phyloP scores from a whole-genome alignment of 2,113 vertebrate genomes.

The Lanius ludovicianus region DNA sequence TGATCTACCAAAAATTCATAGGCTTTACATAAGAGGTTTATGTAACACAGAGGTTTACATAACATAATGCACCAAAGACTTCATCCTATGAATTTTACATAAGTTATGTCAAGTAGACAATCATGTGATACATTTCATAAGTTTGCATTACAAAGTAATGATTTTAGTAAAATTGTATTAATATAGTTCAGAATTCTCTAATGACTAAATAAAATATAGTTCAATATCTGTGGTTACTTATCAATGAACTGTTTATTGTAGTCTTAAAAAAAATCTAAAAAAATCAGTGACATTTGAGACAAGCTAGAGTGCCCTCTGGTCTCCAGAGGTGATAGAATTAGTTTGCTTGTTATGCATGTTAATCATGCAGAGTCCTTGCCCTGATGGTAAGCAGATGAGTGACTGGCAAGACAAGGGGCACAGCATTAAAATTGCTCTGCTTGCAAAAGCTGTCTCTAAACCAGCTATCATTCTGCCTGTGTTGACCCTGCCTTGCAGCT shows the following conservation, averaged over 20 bases:
- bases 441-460: not conserved
- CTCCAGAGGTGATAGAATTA: not conserved
- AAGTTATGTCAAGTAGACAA: not conserved
- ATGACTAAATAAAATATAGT: not conserved
- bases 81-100: not conserved
- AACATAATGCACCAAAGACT: not conserved
- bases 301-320: not conserved
- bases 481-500: not conserved
- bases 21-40: not conserved
- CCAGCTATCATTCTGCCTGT: not conserved
- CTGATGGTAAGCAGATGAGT: not conserved
- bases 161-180: not conserved
- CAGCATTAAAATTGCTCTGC: not conserved
- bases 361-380: not conserved
- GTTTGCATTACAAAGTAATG: not conserved
- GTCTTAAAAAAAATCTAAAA: not conserved
- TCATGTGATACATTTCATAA: not conserved
- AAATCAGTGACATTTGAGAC: not conserved
- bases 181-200: not conserved
- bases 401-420: not conserved
- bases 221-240: not conserved
- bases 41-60: not conserved
- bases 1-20: not conserved
- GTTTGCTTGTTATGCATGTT: not conserved
- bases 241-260: not conserved